Evolutionary conservation across 2,888 invertebrate species (phyloP).

Genomic region (Rhabditoides inermis): DNA sequence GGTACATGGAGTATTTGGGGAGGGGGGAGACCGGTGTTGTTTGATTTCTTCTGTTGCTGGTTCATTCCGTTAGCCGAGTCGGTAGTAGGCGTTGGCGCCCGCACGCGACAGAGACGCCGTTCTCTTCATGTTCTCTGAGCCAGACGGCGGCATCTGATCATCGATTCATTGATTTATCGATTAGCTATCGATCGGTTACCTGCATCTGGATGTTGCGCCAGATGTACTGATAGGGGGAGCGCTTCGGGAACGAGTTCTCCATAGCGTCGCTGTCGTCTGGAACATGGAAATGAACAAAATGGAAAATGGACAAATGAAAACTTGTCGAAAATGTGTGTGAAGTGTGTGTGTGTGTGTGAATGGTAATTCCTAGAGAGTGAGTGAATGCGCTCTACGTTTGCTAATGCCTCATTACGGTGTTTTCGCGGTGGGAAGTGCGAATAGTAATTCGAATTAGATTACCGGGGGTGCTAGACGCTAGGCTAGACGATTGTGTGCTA

Average conservation of each 20-base stretch:
- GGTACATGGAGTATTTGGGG: too few species aligned
- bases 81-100: constrained; percentile 35
- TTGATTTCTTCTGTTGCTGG: too few species aligned
- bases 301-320: constrained; percentile 1
- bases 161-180: neutral
- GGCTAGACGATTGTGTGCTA: too few species aligned
- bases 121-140: constrained; percentile 16
- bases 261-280: neutral
- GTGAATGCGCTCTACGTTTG: too few species aligned
- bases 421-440: too few species aligned
- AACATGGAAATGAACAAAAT: constrained; percentile 1
- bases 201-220: constrained; percentile 34
- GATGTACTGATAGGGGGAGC: constrained; percentile 33
- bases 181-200: constrained; percentile 11
- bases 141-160: neutral
- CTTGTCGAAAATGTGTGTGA: neutral
- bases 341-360: neutral
- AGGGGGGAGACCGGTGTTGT: too few species aligned
- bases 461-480: too few species aligned
- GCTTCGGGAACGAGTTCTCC: constrained; percentile 16
- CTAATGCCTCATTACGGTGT: too few species aligned
- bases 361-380: too few species aligned
- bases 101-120: constrained; percentile 29
- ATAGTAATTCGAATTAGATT: too few species aligned
- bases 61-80: constrained; percentile 33